Evolutionary conservation across 2,888 invertebrate genomes (phyloP), one percentile per base, ranked within the genome.

Genomic region (Acleris emargana): DNA sequence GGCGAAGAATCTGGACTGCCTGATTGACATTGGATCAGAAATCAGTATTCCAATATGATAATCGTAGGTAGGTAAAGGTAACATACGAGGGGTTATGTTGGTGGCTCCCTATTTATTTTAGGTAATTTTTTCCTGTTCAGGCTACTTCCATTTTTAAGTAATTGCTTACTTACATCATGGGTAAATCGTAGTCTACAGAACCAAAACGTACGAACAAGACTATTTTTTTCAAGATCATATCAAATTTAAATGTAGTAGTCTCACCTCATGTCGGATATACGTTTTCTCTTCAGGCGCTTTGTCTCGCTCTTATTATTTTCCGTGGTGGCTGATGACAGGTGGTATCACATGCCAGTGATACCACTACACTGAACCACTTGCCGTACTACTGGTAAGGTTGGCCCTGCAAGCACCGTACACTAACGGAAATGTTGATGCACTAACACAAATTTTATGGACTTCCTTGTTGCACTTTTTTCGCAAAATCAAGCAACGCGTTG

Each of bases 321-420:
- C 91, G 91, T 92, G 77, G 80, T 90, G 87, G 71, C 59, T 70
- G 72, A 70, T 85, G 70, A 61, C 69, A 71, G 69, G 90, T 88
- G 91, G 90, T 90, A 91, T 91, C 91, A 91, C 91, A 88, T 84
- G 68, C 71, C 81, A 81, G 90, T 91, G 91, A 91, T 89, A 91
- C 91, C 90, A 88, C 90, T 69, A 64, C 38, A 54, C 62, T 50
- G 67, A 73, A 73, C 71, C 49, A 67, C 64, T 68, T 43, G 11
- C 38, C 47, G 17, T 9, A 5, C 6, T 28, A 28, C n/a, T 54
- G 22, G 25, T 2, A 25, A n/a, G 49, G n/a, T 49, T 43, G 5
- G 22, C 22, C 20, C 13, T 38, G 16, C 1, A 9, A 55, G n/a
- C 55, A 55, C 55, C 43, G 7, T 13, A 4, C 16, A 45, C 17